Evolutionary conservation across 2,888 invertebrate species (phyloP), one percentile per base, ranked within the genome.

Genomic region (Drosophila picticornis): DNA sequence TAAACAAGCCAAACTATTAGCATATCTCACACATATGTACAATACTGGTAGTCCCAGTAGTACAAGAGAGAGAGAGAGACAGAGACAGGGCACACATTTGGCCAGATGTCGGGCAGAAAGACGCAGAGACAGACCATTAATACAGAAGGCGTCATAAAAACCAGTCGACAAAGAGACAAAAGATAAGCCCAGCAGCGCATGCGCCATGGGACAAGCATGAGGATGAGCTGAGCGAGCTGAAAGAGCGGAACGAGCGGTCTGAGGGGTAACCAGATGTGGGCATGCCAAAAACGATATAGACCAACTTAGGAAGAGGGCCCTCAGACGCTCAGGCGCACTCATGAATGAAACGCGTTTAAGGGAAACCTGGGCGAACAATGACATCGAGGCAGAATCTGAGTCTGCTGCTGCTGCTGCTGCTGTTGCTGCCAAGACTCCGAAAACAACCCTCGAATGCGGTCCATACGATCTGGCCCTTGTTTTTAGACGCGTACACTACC

Each of bases 141-240:
- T 66, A 76, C 72, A 56, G 80, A 62, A 77, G 75, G 76, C 84
- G 84, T 77, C 76, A 78, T 78, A 69, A 77, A 77, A 80, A 77
- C 77, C 81, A 78, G 83, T 75, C 83, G 68, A 80, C 85, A 83
- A 75, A 56, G 83, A 77, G 83, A 83, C 83, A 80, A 83, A 73
- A 77, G 80, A 83, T 84, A 72, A 75, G 70, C 63, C 69, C 57
- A 56, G 48, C 65, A 64, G 55, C 64, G 72, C 79, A 77, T 88
- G 80, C 75, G 85, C 77, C 75, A 72, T 70, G 72, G 81, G 62
- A 74, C 69, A 63, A 48, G 53, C 55, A 7, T 46, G 36, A 34
- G 55, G 38, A 53, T 25, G 46, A 22, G 32, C 22, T 22, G 46
- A 31, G 1, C 7, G 22, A 13, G 22, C 46, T 51, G 52, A 16